phyloP scores from a whole-genome alignment of 2,113 vertebrate genomes.

The Triplophysa rosa region DNA sequence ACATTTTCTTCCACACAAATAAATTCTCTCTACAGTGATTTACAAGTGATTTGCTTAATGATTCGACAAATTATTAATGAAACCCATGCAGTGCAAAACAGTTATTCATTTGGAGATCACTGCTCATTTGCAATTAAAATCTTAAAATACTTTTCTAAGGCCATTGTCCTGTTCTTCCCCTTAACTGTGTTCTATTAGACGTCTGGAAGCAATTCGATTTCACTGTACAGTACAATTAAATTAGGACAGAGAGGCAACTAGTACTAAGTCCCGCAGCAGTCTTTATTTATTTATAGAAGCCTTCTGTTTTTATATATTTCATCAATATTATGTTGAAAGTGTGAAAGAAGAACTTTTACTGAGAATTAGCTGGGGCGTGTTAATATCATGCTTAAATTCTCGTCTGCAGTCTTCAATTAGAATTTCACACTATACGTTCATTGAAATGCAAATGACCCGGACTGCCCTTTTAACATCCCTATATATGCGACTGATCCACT shows the following conservation, averaged over 20 bases:
- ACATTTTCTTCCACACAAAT: no score
- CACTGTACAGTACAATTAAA: not conserved
- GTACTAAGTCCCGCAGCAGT: not conserved
- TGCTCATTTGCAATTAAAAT: not conserved
- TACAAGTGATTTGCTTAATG: no score
- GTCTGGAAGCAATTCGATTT: not conserved
- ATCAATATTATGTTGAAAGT: not conserved
- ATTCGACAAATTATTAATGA: not conserved
- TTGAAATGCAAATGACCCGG: slow-evolving; percentile 14
- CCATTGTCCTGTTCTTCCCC: no score
- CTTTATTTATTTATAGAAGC: not conserved
- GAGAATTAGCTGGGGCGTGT: no score
- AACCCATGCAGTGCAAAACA: not conserved
- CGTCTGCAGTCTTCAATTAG: not conserved
- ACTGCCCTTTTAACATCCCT: not conserved
- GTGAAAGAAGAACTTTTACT: not conserved
- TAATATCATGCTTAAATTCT: not conserved
- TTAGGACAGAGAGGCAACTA: not conserved
- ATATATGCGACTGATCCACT: no score
- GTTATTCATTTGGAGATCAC: not conserved
- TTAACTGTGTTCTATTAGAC: no score
- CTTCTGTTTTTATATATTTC: not conserved
- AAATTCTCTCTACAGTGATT: no score
- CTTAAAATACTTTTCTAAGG: not conserved
- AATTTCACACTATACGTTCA: slow-evolving; percentile 29